phyloP scores from a whole-genome alignment of 2,113 vertebrate genomes.

The Excalfactoria chinensis region DNA sequence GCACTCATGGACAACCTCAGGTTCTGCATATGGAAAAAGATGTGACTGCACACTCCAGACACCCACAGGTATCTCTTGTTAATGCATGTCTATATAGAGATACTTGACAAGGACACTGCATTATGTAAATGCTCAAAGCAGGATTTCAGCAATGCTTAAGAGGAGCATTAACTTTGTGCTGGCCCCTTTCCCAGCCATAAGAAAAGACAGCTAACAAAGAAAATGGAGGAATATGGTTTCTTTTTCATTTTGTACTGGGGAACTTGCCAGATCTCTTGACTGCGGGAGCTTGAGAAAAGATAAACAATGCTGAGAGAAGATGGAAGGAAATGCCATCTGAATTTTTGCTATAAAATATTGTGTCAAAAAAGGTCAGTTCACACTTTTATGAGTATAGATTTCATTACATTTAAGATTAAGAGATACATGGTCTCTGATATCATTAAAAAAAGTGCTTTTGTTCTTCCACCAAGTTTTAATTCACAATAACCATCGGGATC shows the following conservation, averaged over 20 bases:
- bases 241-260: neutral
- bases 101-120: neutral
- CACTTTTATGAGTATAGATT: fast-evolving
- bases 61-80: neutral
- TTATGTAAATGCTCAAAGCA: neutral
- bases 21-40: neutral
- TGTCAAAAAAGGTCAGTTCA: neutral
- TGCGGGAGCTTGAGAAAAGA: neutral
- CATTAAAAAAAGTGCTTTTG: neutral
- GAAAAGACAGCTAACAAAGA: neutral
- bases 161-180: neutral
- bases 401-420: neutral
- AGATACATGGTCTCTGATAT: neutral
- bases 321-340: conserved; percentile 1
- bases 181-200: neutral
- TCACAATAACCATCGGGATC: neutral
- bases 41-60: neutral
- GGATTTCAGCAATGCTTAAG: neutral
- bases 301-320: neutral
- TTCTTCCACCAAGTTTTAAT: neutral
- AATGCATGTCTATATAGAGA: neutral
- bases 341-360: neutral
- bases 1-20: neutral
- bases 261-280: neutral
- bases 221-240: neutral